These are phyloP conservation scores for Octopus sinensis DNA, from an alignment of 1,140 invertebrate genomes.

Conservation along the genomic window DNA sequence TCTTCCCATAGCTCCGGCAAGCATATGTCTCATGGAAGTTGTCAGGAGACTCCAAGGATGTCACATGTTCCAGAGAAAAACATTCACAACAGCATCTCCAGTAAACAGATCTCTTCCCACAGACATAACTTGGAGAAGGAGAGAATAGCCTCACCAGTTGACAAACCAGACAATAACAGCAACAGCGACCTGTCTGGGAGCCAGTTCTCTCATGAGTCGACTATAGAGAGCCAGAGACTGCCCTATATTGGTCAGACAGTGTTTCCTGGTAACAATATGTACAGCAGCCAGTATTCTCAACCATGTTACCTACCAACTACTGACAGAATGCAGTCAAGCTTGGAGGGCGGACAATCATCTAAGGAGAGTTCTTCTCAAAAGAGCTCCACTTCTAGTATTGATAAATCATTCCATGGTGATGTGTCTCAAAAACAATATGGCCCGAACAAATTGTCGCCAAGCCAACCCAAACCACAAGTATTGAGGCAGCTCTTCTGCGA, in stretches of 20 bases:
- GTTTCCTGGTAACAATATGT: constrained; percentile 1
- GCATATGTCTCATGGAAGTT: not conserved
- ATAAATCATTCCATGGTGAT: not conserved
- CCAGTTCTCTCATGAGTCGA: not conserved
- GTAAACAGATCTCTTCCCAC: not conserved
- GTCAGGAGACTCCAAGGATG: not conserved
- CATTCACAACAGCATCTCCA: not conserved
- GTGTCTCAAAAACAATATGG: not conserved
- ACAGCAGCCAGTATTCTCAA: not conserved
- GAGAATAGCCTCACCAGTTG: not conserved
- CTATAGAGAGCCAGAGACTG: not conserved
- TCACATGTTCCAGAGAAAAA: not conserved
- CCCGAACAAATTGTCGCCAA: not conserved
- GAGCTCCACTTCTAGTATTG: not conserved
- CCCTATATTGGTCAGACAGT: not conserved
- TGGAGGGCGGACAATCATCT: constrained; percentile 6
- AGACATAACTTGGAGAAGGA: not conserved
- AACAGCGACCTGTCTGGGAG: not conserved
- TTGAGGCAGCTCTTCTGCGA: not conserved
- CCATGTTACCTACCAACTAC: not conserved
- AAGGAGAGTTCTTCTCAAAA: not conserved
- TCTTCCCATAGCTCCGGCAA: not conserved
- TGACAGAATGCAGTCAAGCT: constrained; percentile 32
- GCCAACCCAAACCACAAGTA: not conserved
- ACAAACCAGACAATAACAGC: not conserved